Base-by-base conservation (phyloP, 2,888 invertebrate genomes). In the Trachelus troglodyta region DNA sequence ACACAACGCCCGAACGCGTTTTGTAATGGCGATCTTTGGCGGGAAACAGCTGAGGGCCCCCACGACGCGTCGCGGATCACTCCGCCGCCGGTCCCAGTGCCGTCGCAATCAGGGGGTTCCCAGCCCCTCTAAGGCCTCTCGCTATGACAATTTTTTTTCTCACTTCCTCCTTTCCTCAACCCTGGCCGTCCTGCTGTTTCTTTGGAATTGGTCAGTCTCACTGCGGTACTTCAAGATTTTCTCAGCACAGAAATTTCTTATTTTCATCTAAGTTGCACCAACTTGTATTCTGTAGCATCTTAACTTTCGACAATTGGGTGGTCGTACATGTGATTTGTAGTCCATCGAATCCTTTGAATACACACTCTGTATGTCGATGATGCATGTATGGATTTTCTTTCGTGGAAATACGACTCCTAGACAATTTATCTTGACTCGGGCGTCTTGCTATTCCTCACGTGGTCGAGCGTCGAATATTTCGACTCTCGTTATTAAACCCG, bases 21-120 rank as follows among this genome's bases (percentile, higher is more conserved):
- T 93, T 93, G 93, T 93, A 94, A 93, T 93, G 93, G 94, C 93
- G 93, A 92, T 92, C 93, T 93, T 94, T 94, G 94, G 94, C 94
- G 94, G 94, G 94, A 94, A 94, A 94, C 94, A 94, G 94, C 94
- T 94, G 94, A 94, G 94, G 92, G 92, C 92, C 88, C 89, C 89
- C 87, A 85, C 89, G 86, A 87, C 87, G 87, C 84, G 79, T 71
- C 77, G 79, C 40, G 82, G 80, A 87, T 87, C 84, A 86, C 83
- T 89, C 83, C 88, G 87, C 87, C 82, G 84, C 84, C 84, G 85
- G 82, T 80, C 76, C 75, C 84, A 83, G 82, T 78, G 69, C 69
- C 81, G 84, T 82, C 80, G 15, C 78, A 78, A 73, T 73, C 34
- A 9, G 34, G 78, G 71, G 37, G 15, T 33, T 56, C 56, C 56